These are phyloP conservation scores for Gephyroberyx darwinii DNA, from an alignment of 2,797 vertebrate genomes.

Conservation along the genomic window DNA sequence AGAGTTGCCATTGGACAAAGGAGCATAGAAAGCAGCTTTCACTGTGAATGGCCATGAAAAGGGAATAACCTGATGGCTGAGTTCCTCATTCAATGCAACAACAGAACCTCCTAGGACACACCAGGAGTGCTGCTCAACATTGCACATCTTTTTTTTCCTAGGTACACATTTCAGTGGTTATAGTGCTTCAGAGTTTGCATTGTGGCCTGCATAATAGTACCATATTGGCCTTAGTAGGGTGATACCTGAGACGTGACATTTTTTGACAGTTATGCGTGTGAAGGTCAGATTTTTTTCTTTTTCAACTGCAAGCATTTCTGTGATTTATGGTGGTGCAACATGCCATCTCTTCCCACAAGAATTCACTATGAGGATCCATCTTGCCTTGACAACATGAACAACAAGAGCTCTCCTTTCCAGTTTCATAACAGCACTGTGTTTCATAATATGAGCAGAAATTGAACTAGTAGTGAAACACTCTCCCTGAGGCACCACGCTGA, in stretches of 20 bases:
- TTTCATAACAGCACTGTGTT: slow-evolving; percentile 68
- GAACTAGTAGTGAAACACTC: slow-evolving; percentile 58
- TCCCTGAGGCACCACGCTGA: slow-evolving; percentile 62
- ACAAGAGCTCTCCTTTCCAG: slow-evolving; percentile 39
- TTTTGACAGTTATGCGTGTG: slow-evolving; percentile 7
- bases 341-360: slow-evolving; percentile 29
- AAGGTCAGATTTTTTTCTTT: slow-evolving; percentile 6
- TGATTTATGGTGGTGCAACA: slow-evolving; percentile 31
- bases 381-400: slow-evolving; percentile 45
- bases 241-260: neutral
- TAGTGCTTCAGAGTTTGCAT: neutral
- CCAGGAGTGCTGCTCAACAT: slow-evolving; percentile 3
- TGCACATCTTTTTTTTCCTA: neutral
- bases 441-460: slow-evolving; percentile 66
- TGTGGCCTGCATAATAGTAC: neutral
- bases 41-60: neutral
- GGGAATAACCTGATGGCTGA: neutral
- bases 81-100: slow-evolving; percentile 19
- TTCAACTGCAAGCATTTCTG: slow-evolving; percentile 18
- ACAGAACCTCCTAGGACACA: neutral
- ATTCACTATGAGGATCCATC: slow-evolving; percentile 29
- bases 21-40: neutral
- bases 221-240: neutral
- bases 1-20: neutral
- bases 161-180: slow-evolving; percentile 10